These are phyloP conservation scores for Hippotragus niger DNA, from an alignment of 2,113 vertebrate species.

Conservation along the genomic window DNA sequence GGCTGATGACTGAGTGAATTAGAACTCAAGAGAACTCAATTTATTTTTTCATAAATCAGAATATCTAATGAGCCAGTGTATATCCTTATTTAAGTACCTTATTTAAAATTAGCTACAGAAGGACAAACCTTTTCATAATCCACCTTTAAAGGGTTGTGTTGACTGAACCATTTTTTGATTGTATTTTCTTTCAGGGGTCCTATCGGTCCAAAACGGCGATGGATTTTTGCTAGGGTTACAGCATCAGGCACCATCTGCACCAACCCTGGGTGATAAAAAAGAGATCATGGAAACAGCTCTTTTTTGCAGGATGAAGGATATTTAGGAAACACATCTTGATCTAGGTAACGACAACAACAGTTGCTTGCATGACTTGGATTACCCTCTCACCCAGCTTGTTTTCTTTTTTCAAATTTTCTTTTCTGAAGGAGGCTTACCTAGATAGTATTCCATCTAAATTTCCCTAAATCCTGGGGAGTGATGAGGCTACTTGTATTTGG, in stretches of 20 bases:
- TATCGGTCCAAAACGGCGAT: slow-evolving; percentile 79
- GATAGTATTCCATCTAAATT: neutral
- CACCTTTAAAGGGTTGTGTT: slow-evolving; percentile 76
- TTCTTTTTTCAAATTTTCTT: neutral
- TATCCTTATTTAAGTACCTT: slow-evolving; percentile 28
- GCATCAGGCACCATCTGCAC: slow-evolving; percentile 84
- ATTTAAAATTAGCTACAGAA: slow-evolving; percentile 46
- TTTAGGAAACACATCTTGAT: neutral
- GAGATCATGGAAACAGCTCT: neutral
- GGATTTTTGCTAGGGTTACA: slow-evolving; percentile 81
- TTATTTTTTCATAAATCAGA: slow-evolving; percentile 34
- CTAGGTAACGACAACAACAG: neutral
- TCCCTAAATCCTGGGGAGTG: neutral
- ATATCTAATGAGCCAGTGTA: neutral
- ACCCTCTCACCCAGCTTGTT: neutral
- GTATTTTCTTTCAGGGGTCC: slow-evolving; percentile 83
- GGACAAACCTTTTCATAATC: slow-evolving; percentile 79
- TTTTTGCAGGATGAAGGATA: neutral
- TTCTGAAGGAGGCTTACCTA: neutral
- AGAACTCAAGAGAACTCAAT: slow-evolving; percentile 30
- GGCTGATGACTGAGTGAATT: neutral
- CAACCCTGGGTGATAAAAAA: slow-evolving; percentile 73
- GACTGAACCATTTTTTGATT: slow-evolving; percentile 83
- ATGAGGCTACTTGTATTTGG: neutral
- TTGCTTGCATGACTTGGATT: neutral